Percentiles rank a stretch among this genome's conserved stretches.
phyloP scores from a whole-genome alignment of 1,140 invertebrate genomes.

The Drosophila dunni region DNA sequence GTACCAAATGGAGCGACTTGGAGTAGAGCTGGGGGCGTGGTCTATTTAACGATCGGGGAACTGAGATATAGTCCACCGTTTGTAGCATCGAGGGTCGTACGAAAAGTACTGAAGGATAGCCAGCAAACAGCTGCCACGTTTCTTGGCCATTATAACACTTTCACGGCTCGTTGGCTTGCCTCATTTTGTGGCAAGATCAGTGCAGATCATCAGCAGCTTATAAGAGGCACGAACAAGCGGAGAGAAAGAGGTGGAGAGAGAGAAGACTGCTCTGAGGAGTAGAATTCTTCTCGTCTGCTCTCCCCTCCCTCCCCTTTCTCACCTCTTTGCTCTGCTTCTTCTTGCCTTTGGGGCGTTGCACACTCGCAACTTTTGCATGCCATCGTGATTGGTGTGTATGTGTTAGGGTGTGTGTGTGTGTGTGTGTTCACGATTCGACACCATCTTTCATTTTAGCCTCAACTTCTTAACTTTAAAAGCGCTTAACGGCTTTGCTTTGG shows the following conservation, averaged over 20 bases:
- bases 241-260: not conserved
- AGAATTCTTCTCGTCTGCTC: slow-evolving; percentile 7
- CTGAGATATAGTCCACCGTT: slow-evolving; percentile 54
- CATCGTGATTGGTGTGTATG: slow-evolving; percentile 67
- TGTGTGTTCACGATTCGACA: slow-evolving; percentile 72
- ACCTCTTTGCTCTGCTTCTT: not conserved
- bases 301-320: not conserved
- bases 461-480: slow-evolving; percentile 53
- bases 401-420: slow-evolving; percentile 17
- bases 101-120: slow-evolving; percentile 27
- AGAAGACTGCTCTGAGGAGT: slow-evolving; percentile 4
- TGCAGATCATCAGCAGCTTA: slow-evolving; percentile 44
- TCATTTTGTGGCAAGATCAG: slow-evolving; percentile 52
- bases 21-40: slow-evolving; percentile 52
- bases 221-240: slow-evolving; percentile 40
- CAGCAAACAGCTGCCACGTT: slow-evolving; percentile 54
- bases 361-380: slow-evolving; percentile 70
- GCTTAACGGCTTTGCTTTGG: slow-evolving; percentile 42
- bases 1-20: too few relatives aligned
- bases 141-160: slow-evolving; percentile 79
- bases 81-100: slow-evolving; percentile 23
- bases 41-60: slow-evolving; percentile 79
- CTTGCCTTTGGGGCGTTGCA: slow-evolving; percentile 55
- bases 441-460: slow-evolving; percentile 75
- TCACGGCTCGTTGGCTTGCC: slow-evolving; percentile 76